Base-by-base conservation (phyloP, 1,140 invertebrate genomes). In the Prorops nasuta region DNA sequence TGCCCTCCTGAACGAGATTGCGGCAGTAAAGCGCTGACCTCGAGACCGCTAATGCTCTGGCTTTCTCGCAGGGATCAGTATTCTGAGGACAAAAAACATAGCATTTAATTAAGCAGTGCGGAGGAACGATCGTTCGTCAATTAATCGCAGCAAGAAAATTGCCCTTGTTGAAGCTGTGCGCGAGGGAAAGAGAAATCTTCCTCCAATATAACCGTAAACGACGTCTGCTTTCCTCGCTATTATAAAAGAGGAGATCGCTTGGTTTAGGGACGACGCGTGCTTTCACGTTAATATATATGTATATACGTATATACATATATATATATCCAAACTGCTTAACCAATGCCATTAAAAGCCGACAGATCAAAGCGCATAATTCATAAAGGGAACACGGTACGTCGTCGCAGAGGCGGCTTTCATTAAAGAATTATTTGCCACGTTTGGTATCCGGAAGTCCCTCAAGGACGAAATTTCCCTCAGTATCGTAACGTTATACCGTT, bases 1-100 rank as follows among this genome's bases (percentile, higher is more conserved):
- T 93, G 15, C 91, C 92, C 79, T 88, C 87, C 54, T 87, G 86
- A 0, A 84, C 78, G 9, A 88, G 66, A 31, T 81, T 82, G 48
- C 84, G 80, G 22, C 86, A 79, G 32, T 77, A 80, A 17, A 90
- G 78, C 20, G 83, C 83, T 0, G 84, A 81, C 10, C 87, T 79
- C 28, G 83, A 79, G 2, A 88, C 83, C 9, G 83, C 80, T 21
- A 90, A 79, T 36, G 83, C 76, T 19, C 85, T 81, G 3, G 89
- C 80, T 28, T 87, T 84, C 51, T 89, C 86, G 24, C 84, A 83
- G 15, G 84, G 83, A 55, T 84, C 81, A 21, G 71, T 72, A 4
- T 69, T 63, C 74, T 76, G 56, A 44, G 73, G 68, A 60, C 43
- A 35, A 28, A 28, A 19, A 38, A 47, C 38, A 39, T 24, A n/a